Percentiles rank a stretch among this genome's conserved stretches.
Conservation (phyloP, 2,113 vertebrate genomes). For the Felis catus region DNA sequence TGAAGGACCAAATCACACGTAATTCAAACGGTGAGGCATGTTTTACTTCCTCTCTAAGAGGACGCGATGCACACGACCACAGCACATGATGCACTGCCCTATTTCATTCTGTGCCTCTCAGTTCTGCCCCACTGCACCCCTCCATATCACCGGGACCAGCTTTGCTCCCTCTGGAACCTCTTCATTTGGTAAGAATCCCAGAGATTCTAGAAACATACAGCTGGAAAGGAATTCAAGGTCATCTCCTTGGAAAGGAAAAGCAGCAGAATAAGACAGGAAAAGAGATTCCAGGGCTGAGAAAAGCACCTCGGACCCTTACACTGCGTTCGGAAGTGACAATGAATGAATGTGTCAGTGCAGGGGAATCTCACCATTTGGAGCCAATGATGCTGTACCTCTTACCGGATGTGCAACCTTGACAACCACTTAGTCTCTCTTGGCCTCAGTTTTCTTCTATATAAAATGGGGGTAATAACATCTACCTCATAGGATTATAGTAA, state of each 20-base stretch:
- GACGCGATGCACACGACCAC: background rate
- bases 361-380: background rate
- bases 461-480: background rate
- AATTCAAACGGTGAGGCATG: background rate
- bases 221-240: constrained; percentile 50
- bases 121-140: background rate
- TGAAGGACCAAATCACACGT: background rate
- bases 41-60: background rate
- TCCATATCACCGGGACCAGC: background rate
- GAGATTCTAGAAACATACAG: constrained; percentile 28
- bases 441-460: background rate
- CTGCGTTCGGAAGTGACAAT: no score
- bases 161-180: background rate
- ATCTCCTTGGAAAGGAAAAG: background rate
- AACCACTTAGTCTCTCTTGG: background rate
- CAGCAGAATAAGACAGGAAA: background rate
- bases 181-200: background rate
- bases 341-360: no score
- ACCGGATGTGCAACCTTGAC: background rate
- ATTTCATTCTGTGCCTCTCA: background rate
- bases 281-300: background rate
- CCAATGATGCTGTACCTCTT: background rate
- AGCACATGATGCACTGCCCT: accelerated
- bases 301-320: background rate
- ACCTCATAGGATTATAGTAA: background rate